Evolutionary conservation across 2,797 vertebrate species (phyloP).

Genomic region (Cyprinodon diabolis): DNA sequence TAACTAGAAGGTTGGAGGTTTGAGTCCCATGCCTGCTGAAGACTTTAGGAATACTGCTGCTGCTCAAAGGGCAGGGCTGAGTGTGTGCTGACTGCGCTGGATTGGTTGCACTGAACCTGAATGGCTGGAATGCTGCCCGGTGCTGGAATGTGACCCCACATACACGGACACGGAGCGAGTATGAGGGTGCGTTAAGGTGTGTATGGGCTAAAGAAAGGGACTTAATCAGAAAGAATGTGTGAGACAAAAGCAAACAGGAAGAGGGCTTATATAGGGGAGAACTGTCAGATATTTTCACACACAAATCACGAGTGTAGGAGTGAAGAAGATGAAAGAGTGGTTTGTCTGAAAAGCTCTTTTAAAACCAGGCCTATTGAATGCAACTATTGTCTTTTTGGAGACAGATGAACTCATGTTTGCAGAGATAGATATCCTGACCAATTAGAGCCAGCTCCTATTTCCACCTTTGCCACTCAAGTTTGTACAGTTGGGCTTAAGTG

Average conservation of each 20-base stretch:
- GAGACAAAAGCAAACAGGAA: constrained; percentile 7
- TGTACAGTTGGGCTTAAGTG: neutral
- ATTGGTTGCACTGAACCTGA: constrained; percentile 19
- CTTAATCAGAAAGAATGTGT: neutral
- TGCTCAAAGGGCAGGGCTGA: constrained; percentile 26
- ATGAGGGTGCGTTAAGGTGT: constrained; percentile 36
- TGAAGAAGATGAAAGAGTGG: neutral
- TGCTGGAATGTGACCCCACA: constrained; percentile 52
- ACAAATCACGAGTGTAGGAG: no score
- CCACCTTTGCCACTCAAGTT: neutral
- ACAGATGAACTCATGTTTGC: neutral
- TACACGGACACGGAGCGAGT: neutral
- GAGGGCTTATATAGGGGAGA: neutral
- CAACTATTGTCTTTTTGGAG: neutral
- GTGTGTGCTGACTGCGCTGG: constrained; percentile 35
- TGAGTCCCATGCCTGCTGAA: constrained; percentile 37
- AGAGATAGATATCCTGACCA: neutral
- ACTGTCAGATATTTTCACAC: constrained; percentile 3
- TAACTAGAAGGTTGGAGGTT: constrained; percentile 24
- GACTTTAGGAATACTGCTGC: constrained; percentile 42
- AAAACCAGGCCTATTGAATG: neutral
- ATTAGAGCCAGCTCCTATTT: neutral
- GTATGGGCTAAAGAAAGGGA: constrained; percentile 6
- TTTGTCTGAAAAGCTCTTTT: neutral
- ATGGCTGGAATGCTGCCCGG: constrained; percentile 44